Evolutionary conservation across 2,797 vertebrate genomes (phyloP).

Genomic region (Mus spretus): DNA sequence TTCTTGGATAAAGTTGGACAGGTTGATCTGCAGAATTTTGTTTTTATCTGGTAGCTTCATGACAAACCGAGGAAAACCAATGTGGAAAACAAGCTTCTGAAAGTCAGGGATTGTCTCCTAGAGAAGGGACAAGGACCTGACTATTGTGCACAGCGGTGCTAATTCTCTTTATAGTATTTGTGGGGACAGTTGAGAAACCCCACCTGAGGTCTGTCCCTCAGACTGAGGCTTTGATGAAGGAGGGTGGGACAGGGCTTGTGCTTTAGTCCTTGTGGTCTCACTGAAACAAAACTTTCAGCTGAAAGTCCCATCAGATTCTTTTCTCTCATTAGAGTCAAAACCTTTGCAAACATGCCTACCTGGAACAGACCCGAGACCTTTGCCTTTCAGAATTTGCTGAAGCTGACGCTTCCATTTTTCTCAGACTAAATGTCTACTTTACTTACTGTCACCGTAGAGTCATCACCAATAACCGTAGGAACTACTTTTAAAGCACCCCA

Average conservation of each 20-base stretch:
- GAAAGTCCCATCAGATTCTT: slow-evolving; percentile 78
- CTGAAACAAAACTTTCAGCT: slow-evolving; percentile 85
- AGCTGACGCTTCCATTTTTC: slow-evolving; percentile 45
- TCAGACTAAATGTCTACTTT: slow-evolving; percentile 61
- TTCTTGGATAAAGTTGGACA: slow-evolving; percentile 82
- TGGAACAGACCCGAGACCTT: slow-evolving; percentile 56
- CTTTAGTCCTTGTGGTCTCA: slow-evolving; percentile 84
- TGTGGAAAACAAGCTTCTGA: slow-evolving; percentile 82
- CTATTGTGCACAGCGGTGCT: slow-evolving; percentile 88
- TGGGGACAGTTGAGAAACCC: slow-evolving; percentile 87
- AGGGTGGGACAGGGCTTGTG: slow-evolving; percentile 76
- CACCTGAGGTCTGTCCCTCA: slow-evolving; percentile 87
- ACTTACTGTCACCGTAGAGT: not conserved
- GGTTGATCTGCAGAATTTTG: slow-evolving; percentile 75
- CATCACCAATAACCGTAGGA: slow-evolving; percentile 35
- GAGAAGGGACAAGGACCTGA: slow-evolving; percentile 81
- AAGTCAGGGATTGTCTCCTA: slow-evolving; percentile 87
- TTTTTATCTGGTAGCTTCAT: slow-evolving; percentile 82
- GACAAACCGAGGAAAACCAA: slow-evolving; percentile 80
- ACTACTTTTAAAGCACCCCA: not conserved
- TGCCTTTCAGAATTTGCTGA: slow-evolving; percentile 62
- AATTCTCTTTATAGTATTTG: slow-evolving; percentile 88
- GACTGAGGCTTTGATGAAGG: slow-evolving; percentile 86
- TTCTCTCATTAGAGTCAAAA: slow-evolving; percentile 78
- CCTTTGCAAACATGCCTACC: slow-evolving; percentile 70